phyloP scores from a whole-genome alignment of 2,888 invertebrate genomes.

The Orthosia gracilis region DNA sequence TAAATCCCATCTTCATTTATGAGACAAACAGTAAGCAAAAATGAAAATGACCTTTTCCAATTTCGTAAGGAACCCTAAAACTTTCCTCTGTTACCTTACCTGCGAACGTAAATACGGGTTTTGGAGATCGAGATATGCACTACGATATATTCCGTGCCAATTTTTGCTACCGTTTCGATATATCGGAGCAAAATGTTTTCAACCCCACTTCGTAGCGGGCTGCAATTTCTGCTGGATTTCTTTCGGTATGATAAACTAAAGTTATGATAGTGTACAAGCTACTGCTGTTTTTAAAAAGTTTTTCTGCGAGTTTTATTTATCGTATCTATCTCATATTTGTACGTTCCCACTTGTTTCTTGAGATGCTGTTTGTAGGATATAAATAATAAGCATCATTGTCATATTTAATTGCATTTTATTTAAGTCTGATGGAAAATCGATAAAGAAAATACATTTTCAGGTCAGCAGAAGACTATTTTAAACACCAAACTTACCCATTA shows the following conservation, averaged over 20 bases:
- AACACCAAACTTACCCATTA: neutral
- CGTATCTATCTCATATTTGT: slow-evolving; percentile 10
- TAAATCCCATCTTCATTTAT: slow-evolving; percentile 56
- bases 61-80: slow-evolving; percentile 71
- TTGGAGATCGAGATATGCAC: slow-evolving; percentile 80
- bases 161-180: slow-evolving; percentile 71
- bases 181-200: slow-evolving; percentile 66
- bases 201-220: slow-evolving; percentile 48
- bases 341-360: neutral
- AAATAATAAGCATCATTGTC: neutral
- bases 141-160: slow-evolving; percentile 79
- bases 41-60: slow-evolving; percentile 61
- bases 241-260: slow-evolving; percentile 59
- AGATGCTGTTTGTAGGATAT: no score
- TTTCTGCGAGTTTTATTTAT: slow-evolving; percentile 19
- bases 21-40: slow-evolving; percentile 47
- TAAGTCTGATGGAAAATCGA: no score
- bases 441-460: no score
- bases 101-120: slow-evolving; percentile 85
- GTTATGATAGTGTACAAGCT: slow-evolving; percentile 60
- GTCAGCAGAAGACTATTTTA: no score
- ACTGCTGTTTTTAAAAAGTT: slow-evolving; percentile 55
- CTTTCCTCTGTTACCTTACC: slow-evolving; percentile 85
- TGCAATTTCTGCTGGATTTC: slow-evolving; percentile 65
- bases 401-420: neutral